Evolutionary conservation across 2,888 invertebrate species (phyloP).

Genomic region (Hyposoter didymator): DNA sequence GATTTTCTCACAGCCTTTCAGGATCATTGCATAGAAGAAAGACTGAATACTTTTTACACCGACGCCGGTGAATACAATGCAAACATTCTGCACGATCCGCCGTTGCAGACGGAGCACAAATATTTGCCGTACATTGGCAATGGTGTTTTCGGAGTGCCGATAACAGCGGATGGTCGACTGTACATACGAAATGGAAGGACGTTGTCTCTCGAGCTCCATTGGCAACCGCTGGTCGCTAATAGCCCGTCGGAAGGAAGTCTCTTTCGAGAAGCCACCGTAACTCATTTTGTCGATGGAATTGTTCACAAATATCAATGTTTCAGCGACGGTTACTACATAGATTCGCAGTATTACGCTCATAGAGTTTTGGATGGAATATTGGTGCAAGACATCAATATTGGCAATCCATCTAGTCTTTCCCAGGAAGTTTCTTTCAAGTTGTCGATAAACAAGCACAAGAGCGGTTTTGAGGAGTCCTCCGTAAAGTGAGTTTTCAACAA

Average conservation of each 20-base stretch:
- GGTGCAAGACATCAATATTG: constrained; percentile 92
- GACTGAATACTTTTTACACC: constrained; percentile 87
- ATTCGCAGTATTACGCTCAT: constrained; percentile 92
- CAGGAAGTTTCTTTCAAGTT: constrained; percentile 87
- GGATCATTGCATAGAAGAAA: constrained; percentile 88
- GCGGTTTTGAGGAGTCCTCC: constrained; percentile 86
- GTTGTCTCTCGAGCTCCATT: constrained; percentile 88
- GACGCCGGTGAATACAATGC: constrained; percentile 89
- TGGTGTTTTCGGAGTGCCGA: constrained; percentile 89
- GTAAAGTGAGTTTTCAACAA: constrained; percentile 81
- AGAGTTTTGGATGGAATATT: constrained; percentile 91
- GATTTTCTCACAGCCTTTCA: constrained; percentile 82
- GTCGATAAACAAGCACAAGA: constrained; percentile 85
- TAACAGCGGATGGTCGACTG: constrained; percentile 87
- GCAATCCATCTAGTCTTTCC: constrained; percentile 88
- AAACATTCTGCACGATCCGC: constrained; percentile 87
- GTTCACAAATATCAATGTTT: constrained; percentile 89
- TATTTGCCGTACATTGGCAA: constrained; percentile 92
- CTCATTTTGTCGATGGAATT: constrained; percentile 89
- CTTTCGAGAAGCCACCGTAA: constrained; percentile 88
- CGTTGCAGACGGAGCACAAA: constrained; percentile 86
- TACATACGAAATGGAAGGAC: constrained; percentile 89
- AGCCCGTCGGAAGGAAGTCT: constrained; percentile 86
- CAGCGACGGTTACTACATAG: constrained; percentile 87
- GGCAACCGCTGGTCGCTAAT: constrained; percentile 87